Evolutionary conservation across 1,140 invertebrate species (phyloP), one percentile per base, ranked within the genome.

Genomic region (Diabrotica undecimpunctata): DNA sequence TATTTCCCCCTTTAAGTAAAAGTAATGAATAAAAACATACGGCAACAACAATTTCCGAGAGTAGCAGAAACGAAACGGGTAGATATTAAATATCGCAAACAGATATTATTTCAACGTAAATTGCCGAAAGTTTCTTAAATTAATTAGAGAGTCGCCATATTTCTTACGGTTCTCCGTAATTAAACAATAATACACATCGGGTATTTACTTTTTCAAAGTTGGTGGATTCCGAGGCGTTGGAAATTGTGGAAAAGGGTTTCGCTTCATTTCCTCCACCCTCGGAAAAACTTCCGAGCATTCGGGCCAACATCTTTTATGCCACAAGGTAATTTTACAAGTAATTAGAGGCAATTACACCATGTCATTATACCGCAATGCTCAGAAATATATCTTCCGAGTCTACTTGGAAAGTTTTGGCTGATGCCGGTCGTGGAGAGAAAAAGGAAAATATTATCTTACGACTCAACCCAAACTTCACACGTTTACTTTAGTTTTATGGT

Each of bases 281-380:
- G 62, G 72, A 74, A 77, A 72, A 74, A 74, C 72, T 75, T 72
- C 68, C 72, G 66, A 59, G 64, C 52, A 46, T 65, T 66, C 69
- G 70, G 71, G 39, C 38, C 70, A 70, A 73, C 73, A 77, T 78
- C 76, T 76, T 78, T 78, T 76, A 76, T 72, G 74, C 78, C 78
- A 75, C 76, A 79, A 79, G 78, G 78, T 79, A 78, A 78, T 79
- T 79, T 79, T 78, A 76, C 77, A 79, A 79, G 77, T 78, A 79
- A 79, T 79, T 79, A 79, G 71, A 75, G 72, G 74, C 77, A 78
- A 78, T 79, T 79, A 79, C 76, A 73, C 72, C 73, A 76, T 74
- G 73, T 78, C 78, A 73, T 79, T 79, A 79, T 74, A 70, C 74
- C 69, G 72, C 72, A 71, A 59, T 70, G 64, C 72, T 58, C 65